Evolutionary conservation across 2,888 invertebrate genomes (phyloP).

Genomic region (Heliconius ethilla): DNA sequence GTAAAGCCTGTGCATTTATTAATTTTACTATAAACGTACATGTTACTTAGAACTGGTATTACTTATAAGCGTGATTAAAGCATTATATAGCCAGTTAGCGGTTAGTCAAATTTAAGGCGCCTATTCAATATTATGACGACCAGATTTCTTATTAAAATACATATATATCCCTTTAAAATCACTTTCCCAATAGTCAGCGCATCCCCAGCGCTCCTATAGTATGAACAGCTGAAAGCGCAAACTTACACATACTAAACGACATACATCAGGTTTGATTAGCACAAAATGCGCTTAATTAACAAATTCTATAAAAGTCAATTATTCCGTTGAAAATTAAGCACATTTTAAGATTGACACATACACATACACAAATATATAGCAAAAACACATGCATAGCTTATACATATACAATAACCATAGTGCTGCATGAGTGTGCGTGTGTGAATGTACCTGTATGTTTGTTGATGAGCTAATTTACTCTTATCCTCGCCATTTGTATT

Average conservation of each 20-base stretch:
- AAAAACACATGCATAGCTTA: slow-evolving; percentile 26
- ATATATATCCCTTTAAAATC: background rate
- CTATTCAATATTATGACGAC: background rate
- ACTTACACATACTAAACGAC: slow-evolving; percentile 28
- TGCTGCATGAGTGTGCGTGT: slow-evolving; percentile 42
- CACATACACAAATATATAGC: slow-evolving; percentile 22
- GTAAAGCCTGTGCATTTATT: slow-evolving; percentile 14
- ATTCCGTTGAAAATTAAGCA: background rate
- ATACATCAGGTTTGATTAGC: slow-evolving; percentile 28
- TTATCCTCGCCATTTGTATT: slow-evolving; percentile 85
- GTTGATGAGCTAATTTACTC: slow-evolving; percentile 86
- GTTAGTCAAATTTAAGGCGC: slow-evolving; percentile 27
- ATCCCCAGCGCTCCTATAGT: slow-evolving; percentile 9
- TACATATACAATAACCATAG: slow-evolving; percentile 32
- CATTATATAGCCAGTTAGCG: slow-evolving; percentile 25
- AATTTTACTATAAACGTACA: background rate
- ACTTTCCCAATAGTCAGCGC: slow-evolving; percentile 6
- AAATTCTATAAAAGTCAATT: background rate
- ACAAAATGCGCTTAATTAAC: slow-evolving; percentile 17
- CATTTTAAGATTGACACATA: slow-evolving; percentile 4
- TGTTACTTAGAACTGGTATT: background rate
- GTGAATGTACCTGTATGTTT: slow-evolving; percentile 87
- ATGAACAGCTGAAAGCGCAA: slow-evolving; percentile 26
- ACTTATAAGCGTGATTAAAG: slow-evolving; percentile 25
- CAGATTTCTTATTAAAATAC: background rate